Percentiles rank a stretch among this genome's conserved stretches.
Evolutionary conservation across 2,888 invertebrate genomes (phyloP).

Genomic region (Charanyca ferruginea): DNA sequence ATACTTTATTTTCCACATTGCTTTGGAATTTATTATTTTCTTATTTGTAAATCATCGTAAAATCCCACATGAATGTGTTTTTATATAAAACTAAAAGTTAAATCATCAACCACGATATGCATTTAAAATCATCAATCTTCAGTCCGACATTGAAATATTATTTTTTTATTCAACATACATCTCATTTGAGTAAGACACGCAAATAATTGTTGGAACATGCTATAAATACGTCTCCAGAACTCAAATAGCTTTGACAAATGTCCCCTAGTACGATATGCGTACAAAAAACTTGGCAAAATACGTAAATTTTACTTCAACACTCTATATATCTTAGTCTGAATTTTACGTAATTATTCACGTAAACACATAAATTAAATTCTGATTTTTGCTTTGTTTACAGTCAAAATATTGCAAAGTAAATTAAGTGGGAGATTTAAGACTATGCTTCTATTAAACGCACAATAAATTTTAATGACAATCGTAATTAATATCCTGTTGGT

Average conservation of each 20-base stretch:
- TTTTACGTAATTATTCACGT: slow-evolving; percentile 36
- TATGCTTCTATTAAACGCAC: background rate
- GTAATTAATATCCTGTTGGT: slow-evolving; percentile 15
- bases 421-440: slow-evolving; percentile 5
- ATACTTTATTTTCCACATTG: no score
- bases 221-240: slow-evolving; percentile 27
- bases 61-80: background rate
- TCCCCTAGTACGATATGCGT: slow-evolving; percentile 21
- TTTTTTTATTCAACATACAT: slow-evolving; percentile 13
- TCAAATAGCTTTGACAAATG: slow-evolving; percentile 53
- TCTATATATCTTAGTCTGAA: slow-evolving; percentile 22
- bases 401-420: slow-evolving; percentile 27
- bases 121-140: slow-evolving; percentile 11
- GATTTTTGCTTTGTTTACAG: slow-evolving; percentile 15
- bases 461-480: slow-evolving; percentile 23
- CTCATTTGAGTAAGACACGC: slow-evolving; percentile 16
- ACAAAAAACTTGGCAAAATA: slow-evolving; percentile 54
- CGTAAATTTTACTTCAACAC: slow-evolving; percentile 28
- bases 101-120: background rate
- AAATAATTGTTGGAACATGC: slow-evolving; percentile 30
- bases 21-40: slow-evolving; percentile 4
- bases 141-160: slow-evolving; percentile 2
- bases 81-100: background rate
- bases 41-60: background rate
- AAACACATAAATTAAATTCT: slow-evolving; percentile 38